Evolutionary conservation across 2,888 invertebrate genomes (phyloP), one percentile per base, ranked within the genome.

Genomic region (Chrysolina americana): DNA sequence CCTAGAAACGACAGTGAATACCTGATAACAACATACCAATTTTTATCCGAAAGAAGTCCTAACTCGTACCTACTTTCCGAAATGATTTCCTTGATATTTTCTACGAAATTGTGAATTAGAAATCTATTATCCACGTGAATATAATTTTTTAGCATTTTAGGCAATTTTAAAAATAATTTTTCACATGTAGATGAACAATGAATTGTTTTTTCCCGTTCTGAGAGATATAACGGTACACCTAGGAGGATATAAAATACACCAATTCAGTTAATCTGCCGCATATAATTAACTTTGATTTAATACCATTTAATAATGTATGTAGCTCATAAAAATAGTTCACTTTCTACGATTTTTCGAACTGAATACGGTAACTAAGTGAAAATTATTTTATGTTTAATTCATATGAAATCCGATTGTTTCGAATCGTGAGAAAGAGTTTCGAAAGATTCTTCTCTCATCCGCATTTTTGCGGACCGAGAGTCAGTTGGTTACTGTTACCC

Each of bases 301-400:
- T 66, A 41, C 66, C 23, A 8, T 50, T 66, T 48, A 28, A 50
- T 66, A 19, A 68, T 68, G 53, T 53, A 56, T 68, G 68, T 53
- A 19, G 50, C 17, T 56, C 68, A 68, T 53, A 17, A 28, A 53
- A 68, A 53, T 17, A 15, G 68, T 68, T 53, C 68, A 68, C 68
- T 68, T 68, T 68, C 68, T 68, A 68, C 53, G 3, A 48, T 53
- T 53, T 53, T 68, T 68, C 28, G 41, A 48, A 48, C 66, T 50
- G 41, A 53, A 68, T 68, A 68, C 53, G 21, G 48, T 23, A 68
- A 68, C 36, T 19, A 19, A 53, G 19, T 68, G 68, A 68, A 56
- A 68, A 68, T 28, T 68, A 53, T 21, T 53, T 48, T 66, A 53
- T 59, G 59, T 59, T 59, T 59, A 23, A 59, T 59, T 59, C 59